A percentile compares a stretch with the other conserved stretches of the same genome.
These are phyloP conservation scores for Dolomedes plantarius DNA, from an alignment of 2,888 invertebrate species.

Conservation along the genomic window DNA sequence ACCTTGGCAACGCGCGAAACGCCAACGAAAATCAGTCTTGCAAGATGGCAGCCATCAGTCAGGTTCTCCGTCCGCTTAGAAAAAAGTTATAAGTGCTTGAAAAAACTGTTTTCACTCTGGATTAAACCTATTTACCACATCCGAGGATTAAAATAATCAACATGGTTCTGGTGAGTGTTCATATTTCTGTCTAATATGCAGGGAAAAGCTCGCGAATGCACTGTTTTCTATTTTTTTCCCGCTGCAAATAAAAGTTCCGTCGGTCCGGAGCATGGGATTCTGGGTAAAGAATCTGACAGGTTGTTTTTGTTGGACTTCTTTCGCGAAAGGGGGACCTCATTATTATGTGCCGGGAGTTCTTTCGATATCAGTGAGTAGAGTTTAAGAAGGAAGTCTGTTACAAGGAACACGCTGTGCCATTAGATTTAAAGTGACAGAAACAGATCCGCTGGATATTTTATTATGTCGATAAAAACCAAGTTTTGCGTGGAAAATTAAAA, in stretches of 20 bases:
- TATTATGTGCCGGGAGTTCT: constrained; percentile 2
- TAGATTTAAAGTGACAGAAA: constrained; percentile 1
- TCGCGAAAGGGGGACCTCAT: constrained; percentile 18
- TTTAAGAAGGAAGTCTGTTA: not conserved
- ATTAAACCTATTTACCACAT: constrained; percentile 31
- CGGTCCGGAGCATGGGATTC: constrained; percentile 42
- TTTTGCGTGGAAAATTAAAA: not conserved
- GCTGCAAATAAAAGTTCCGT: constrained; percentile 49
- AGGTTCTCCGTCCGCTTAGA: constrained; percentile 32
- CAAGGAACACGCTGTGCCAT: not conserved
- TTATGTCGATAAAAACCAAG: not conserved
- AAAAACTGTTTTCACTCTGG: constrained; percentile 35
- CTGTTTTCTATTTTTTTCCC: not conserved
- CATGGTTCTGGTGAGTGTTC: constrained; percentile 61
- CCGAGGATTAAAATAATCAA: constrained; percentile 36
- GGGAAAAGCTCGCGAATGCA: too few species aligned
- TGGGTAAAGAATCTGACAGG: constrained; percentile 68
- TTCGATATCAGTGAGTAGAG: not conserved
- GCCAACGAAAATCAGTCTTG: constrained; percentile 40
- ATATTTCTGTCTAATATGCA: too few species aligned
- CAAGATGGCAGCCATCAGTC: constrained; percentile 54
- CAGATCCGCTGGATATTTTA: not conserved
- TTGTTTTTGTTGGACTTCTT: constrained; percentile 51
- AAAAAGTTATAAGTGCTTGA: constrained; percentile 47
- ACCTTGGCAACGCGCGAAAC: constrained; percentile 69